Evolutionary conservation across 2,888 invertebrate genomes (phyloP), one percentile per base, ranked within the genome.

Genomic region (Aphodius granarius): DNA sequence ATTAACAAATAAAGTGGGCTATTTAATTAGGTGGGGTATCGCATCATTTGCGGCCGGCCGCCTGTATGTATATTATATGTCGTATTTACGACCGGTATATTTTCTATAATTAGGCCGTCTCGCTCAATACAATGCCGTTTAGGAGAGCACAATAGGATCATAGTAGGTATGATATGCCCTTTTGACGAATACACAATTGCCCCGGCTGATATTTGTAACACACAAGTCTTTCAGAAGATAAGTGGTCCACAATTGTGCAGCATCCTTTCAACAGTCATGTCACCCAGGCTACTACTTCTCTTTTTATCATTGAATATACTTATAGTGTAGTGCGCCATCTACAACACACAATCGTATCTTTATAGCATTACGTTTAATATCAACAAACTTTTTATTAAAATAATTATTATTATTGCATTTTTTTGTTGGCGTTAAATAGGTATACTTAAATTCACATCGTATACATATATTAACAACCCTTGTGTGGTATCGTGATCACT

Each of bases 191-290:
- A 76, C 79, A 84, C 83, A 84, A 83, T 84, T 84, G 83, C 80
- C 80, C 43, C 80, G 81, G 81, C 78, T 82, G 83, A 84, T 84
- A 84, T 84, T 83, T 84, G 84, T 84, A 84, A 81, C 82, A 81
- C 79, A 80, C 68, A 68, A 68, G 82, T 82, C 81, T 83, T 83
- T 84, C 81, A 43, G 83, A 79, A 79, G 79, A 77, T 84, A 84
- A 84, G 84, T 84, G 84, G 82, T 80, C 80, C 75, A 84, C 83
- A 84, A 83, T n/a, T 83, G 80, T 79, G 78, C 68, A 63, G n/a
- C 76, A 79, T 80, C 81, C 80, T 81, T 80, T 80, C 80, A 75
- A 63, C 71, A 75, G 68, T 66, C 72, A 63, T 68, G 72, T 20
- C 22, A n/a, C 22, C 20, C 22, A 9, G 21, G 20, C 22, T n/a